phyloP scores from a whole-genome alignment of 1,140 invertebrate species.

The Cyrtorhinus lividipennis region DNA sequence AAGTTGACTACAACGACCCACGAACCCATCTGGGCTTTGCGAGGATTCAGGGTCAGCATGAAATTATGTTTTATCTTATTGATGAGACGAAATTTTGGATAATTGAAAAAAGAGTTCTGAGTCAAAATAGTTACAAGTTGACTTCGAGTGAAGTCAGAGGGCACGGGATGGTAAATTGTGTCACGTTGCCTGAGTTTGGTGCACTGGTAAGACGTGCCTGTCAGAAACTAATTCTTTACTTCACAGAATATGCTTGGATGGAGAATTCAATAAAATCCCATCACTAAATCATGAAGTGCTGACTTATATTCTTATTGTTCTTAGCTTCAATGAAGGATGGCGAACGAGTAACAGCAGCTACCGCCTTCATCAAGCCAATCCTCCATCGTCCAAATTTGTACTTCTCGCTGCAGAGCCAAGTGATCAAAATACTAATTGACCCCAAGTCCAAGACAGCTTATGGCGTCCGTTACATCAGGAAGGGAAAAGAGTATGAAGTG shows the following conservation, averaged over 20 bases:
- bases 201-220: no score
- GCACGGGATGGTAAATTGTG: conserved; percentile 39
- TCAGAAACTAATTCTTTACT: no score
- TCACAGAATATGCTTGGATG: no score
- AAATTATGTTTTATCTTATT: no score
- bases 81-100: no score
- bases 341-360: conserved; percentile 38
- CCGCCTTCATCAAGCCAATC: conserved; percentile 38
- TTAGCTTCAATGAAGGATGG: conserved; percentile 37
- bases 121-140: no score
- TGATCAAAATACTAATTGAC: conserved; percentile 56
- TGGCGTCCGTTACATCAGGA: conserved; percentile 43
- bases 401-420: conserved; percentile 38
- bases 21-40: conserved; percentile 36
- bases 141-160: conserved; percentile 12
- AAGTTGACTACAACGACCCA: conserved; percentile 50
- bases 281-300: no score
- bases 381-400: conserved; percentile 47
- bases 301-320: not conserved
- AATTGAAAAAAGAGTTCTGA: no score
- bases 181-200: no score
- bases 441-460: conserved; percentile 40
- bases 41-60: conserved; percentile 26
- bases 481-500: conserved; percentile 32
- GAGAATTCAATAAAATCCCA: no score